Evolutionary conservation across 1,140 invertebrate species (phyloP), one percentile per base, ranked within the genome.

Genomic region (Drosophila mauritiana): DNA sequence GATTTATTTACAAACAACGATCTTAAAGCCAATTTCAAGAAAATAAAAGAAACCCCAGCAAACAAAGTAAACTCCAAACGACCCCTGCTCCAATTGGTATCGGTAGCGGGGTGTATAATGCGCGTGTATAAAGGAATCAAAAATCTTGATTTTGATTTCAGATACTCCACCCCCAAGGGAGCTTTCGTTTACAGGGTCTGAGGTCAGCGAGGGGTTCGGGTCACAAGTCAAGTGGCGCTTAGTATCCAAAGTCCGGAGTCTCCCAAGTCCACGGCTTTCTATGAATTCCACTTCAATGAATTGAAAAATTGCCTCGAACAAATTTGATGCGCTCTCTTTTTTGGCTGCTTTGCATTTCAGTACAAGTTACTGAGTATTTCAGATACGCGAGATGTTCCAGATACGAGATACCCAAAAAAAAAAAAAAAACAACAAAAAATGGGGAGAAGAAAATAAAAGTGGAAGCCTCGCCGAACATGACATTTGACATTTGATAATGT

Each of bases 401-500:
- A 39, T 65, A 46, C 39, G 22, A 13, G 5, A 36, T 17, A n/a
- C 36, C 20, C 2, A 22, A 53, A 52, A 22, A 49, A 31, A 12
- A 4, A 22, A 22, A 25, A 17, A 52, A 22, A 48, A 48, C 25
- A 48, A 48, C 45, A 49, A 69, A 63, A 62, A 20, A 61, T 12
- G 31, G 31, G 31, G 31, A 10, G 1, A 31, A 2, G 8, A 22
- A 34, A 39, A 34, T 12, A 22, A 15, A 12, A 25, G 36, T 7
- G 12, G 36, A 3, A 1, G 13, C n/a, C 72, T 73, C 75, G 48
- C 63, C 56, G 67, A 89, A 84, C 84, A 84, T 89, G 84, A 89
- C 84, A 84, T 88, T 88, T 88, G 84, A 88, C 84, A 88, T 88
- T 88, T 88, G 84, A 88, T 88, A 88, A 88, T 88, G 84, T 88